Conservation (phyloP, 2,797 vertebrate genomes). For the Prionace glauca region DNA sequence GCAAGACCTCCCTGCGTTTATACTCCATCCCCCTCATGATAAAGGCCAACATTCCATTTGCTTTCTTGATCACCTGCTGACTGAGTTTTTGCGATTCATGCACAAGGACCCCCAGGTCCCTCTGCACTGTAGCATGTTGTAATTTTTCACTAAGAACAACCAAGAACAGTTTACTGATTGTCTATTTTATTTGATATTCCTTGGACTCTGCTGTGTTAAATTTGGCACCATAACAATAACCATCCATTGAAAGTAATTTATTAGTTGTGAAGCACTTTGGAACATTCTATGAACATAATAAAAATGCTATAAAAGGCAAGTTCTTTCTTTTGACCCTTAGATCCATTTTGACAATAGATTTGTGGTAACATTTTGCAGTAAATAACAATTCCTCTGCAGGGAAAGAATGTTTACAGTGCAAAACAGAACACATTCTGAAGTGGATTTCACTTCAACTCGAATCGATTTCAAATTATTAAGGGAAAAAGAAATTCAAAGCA, state of each 20-base stretch:
- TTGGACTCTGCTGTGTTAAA: neutral
- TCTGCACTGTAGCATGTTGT: too few relatives aligned
- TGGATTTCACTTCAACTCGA: neutral
- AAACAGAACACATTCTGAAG: neutral
- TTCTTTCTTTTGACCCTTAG: neutral
- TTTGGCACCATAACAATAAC: neutral
- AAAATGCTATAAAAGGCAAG: neutral
- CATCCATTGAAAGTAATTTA: neutral
- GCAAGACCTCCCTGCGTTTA: too few relatives aligned
- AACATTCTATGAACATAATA: neutral
- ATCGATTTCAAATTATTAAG: neutral
- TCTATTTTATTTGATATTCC: neutral
- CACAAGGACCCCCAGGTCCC: too few relatives aligned
- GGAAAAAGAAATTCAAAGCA: neutral
- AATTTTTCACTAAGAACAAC: too few relatives aligned
- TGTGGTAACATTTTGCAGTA: neutral
- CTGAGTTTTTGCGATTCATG: too few relatives aligned
- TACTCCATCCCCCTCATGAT: too few relatives aligned
- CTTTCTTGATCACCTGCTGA: too few relatives aligned
- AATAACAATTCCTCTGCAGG: neutral
- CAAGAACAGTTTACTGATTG: neutral
- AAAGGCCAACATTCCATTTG: too few relatives aligned
- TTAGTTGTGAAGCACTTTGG: neutral
- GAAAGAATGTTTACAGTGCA: neutral
- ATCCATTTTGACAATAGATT: neutral